Base-by-base conservation (phyloP, 2,113 vertebrate species). In the Tricholaema leucomelas region DNA sequence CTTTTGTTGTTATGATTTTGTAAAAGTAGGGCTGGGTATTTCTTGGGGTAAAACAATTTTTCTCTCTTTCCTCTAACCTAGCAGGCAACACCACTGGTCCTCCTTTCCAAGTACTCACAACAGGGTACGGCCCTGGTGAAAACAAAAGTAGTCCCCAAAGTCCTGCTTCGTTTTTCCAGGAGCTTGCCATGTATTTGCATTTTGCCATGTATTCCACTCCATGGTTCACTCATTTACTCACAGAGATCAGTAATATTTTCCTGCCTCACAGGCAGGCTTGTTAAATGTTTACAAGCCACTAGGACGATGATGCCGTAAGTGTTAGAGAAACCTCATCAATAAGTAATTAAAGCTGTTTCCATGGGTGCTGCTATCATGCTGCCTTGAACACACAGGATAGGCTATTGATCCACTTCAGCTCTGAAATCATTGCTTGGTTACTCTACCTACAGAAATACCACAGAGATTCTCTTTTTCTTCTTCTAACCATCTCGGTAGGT, bases 301-400 rank as follows among this genome's bases (percentile, higher is more conserved):
- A 31, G 55, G 67, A 76, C 40, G 55, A 75, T 30, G 50, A 78
- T 87, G 50, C 36, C 44, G 84, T 31, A 46, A 90, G 79, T 44
- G 5, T 46, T 42, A 50, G 12, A 79, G 66, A 93, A 92, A 70
- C 36, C 36, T 54, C 50, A 61, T 59, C 33, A 54, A 81, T 72
- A 90, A 85, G 64, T 78, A 20, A 87, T 79, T 85, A 78, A 56
- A 86, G 19, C 82, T 86, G 40, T 55, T 91, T 82, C 72, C 23
- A 28, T 27, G 27, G 67, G 73, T 90, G 80, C 61, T 52, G 33
- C 54, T 83, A 28, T 31, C 65, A 15, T 16, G 25, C 46, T 66
- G 17, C 18, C 15, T 64, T 52, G 65, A 83, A 83, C 35, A 75
- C 7, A 54, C 0, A n/a, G 30, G 36, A 44, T 1, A 4, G 8